phyloP scores from a whole-genome alignment of 2,797 vertebrate species.

The Hirundo rustica region DNA sequence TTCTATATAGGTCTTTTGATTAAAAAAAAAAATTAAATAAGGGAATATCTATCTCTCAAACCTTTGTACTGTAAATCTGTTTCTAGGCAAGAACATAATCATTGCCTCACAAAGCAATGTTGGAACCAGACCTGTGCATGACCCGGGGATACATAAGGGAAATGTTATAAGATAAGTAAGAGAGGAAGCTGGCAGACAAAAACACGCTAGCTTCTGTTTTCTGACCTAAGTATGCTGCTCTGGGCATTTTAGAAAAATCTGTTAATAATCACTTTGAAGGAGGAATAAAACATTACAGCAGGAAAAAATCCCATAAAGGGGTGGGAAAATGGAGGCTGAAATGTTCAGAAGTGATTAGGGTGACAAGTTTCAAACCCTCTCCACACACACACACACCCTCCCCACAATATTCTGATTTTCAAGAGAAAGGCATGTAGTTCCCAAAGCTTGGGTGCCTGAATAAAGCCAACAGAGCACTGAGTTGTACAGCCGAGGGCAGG shows the following conservation, averaged over 20 bases:
- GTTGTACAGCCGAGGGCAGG: not conserved
- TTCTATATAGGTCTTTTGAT: not conserved
- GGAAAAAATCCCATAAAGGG: not conserved
- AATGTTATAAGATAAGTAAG: constrained; percentile 30
- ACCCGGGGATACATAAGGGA: not conserved
- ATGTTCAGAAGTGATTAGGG: not conserved
- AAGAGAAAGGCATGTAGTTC: not conserved
- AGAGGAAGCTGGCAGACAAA: constrained; percentile 34
- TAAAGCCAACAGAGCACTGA: not conserved
- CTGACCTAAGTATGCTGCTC: constrained; percentile 33
- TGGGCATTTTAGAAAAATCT: constrained; percentile 54
- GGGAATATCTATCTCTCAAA: not conserved
- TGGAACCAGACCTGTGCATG: constrained; percentile 30
- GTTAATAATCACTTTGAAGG: constrained; percentile 38
- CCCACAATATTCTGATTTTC: not conserved
- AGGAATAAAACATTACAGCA: constrained; percentile 18
- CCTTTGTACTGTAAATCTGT: constrained; percentile 23
- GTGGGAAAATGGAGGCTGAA: not conserved
- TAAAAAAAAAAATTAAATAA: not conserved
- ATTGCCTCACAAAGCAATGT: constrained; percentile 20
- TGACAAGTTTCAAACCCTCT: not conserved
- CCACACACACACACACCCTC: too few relatives aligned
- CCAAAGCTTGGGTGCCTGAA: not conserved
- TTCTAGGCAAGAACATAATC: constrained; percentile 23
- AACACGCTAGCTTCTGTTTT: constrained; percentile 21